These are phyloP conservation scores for Halictus quadricinctus DNA, from an alignment of 2,888 invertebrate genomes.

Conservation along the genomic window DNA sequence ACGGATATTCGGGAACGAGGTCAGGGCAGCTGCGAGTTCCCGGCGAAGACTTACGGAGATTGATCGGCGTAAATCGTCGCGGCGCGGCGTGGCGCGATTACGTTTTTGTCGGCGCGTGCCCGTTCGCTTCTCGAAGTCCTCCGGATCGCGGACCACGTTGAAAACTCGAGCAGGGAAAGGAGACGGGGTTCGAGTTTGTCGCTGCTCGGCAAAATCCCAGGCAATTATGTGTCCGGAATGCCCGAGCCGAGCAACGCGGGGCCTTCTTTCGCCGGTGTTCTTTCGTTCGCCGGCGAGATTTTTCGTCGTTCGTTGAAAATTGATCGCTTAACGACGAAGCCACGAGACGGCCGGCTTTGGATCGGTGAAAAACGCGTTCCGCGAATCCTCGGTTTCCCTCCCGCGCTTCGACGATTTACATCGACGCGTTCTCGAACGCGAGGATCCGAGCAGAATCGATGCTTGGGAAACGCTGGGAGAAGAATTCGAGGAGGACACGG, in stretches of 20 bases:
- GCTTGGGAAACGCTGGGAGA: not conserved
- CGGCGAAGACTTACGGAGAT: conserved; percentile 55
- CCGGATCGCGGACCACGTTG: conserved; percentile 36
- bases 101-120: conserved; percentile 71
- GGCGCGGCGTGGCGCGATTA: conserved; percentile 74
- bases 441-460: not conserved
- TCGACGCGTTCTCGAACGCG: not conserved
- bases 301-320: conserved; percentile 37
- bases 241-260: conserved; percentile 44
- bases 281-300: conserved; percentile 17
- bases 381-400: not conserved
- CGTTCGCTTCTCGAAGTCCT: conserved; percentile 59
- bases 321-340: conserved; percentile 19
- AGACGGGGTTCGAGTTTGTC: conserved; percentile 68
- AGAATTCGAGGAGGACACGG: not conserved
- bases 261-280: conserved; percentile 37
- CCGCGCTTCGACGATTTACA: not conserved
- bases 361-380: not conserved
- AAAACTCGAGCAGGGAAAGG: conserved; percentile 62
- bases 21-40: conserved; percentile 45
- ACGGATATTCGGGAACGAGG: conserved; percentile 56
- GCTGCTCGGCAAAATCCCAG: conserved; percentile 76
- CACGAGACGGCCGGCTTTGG: not conserved
- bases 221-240: conserved; percentile 77
- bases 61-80: conserved; percentile 56